These are phyloP conservation scores for Corythornis leucogaster DNA, from an alignment of 2,797 vertebrate species.

Conservation along the genomic window DNA sequence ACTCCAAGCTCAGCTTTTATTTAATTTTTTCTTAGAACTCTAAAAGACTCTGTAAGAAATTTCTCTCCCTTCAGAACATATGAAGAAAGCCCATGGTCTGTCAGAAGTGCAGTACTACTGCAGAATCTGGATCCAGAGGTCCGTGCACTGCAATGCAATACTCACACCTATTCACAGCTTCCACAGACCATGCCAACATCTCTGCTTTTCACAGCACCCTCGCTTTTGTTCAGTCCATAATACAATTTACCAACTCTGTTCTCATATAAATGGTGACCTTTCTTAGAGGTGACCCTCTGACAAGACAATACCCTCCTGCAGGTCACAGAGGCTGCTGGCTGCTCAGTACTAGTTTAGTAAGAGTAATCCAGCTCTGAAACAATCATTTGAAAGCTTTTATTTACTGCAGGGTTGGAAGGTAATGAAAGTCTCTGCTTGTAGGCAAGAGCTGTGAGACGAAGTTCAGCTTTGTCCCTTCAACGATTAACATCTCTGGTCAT, in stretches of 20 bases:
- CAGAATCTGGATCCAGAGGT: neutral
- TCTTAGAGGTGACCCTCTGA: neutral
- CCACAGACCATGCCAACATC: neutral
- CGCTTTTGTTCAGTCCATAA: neutral
- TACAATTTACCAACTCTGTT: neutral
- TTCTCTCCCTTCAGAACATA: neutral
- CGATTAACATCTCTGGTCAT: neutral
- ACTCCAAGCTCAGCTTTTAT: neutral
- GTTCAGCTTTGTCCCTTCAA: neutral
- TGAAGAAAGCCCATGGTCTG: neutral
- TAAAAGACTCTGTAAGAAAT: neutral
- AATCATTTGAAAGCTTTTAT: neutral
- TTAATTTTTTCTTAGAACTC: neutral
- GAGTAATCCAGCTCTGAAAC: neutral
- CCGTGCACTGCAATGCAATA: accelerated
- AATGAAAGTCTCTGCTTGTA: neutral
- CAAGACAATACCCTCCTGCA: neutral
- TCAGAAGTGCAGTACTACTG: neutral
- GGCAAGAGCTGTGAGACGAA: neutral
- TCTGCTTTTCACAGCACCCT: neutral
- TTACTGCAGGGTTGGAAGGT: neutral
- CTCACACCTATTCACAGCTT: neutral
- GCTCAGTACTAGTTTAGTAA: neutral
- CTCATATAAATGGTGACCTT: neutral
- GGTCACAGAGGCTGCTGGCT: neutral